Evolutionary conservation across 2,888 invertebrate genomes (phyloP).

Genomic region (Acanthococcus lagerstroemiae): DNA sequence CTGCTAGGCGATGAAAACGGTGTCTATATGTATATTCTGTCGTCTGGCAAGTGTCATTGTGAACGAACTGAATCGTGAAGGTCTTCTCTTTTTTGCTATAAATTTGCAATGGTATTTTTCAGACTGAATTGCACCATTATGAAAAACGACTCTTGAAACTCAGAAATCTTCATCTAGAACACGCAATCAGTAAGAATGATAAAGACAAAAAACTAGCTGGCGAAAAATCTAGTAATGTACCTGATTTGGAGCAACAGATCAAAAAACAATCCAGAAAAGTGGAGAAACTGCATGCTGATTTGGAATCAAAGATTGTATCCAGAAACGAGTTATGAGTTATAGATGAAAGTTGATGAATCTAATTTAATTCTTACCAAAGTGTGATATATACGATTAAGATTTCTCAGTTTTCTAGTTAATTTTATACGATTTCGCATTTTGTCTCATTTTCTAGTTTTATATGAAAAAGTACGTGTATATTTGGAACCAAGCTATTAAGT

Average conservation of each 20-base stretch:
- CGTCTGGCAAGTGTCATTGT: too few species aligned
- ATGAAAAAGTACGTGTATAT: too few species aligned
- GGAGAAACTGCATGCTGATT: conserved; percentile 69
- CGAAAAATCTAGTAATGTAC: conserved; percentile 50
- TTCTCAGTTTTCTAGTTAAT: neutral
- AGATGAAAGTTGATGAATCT: neutral
- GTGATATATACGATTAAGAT: neutral
- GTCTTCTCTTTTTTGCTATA: conserved; percentile 21
- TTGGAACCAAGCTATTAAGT: too few species aligned
- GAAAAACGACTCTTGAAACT: conserved; percentile 75
- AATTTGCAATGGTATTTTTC: too few species aligned
- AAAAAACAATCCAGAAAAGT: conserved; percentile 77
- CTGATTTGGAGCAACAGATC: conserved; percentile 61
- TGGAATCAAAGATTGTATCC: conserved; percentile 65
- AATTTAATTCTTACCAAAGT: neutral
- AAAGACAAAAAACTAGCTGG: conserved; percentile 54
- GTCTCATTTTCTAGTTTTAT: too few species aligned
- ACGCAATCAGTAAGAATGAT: conserved; percentile 59
- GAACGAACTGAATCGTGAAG: neutral
- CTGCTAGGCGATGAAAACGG: too few species aligned
- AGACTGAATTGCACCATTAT: conserved; percentile 77
- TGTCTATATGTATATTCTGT: too few species aligned
- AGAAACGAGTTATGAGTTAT: conserved; percentile 48
- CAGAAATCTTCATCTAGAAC: conserved; percentile 70
- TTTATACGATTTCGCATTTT: neutral